Evolutionary conservation across 2,113 vertebrate genomes (phyloP).

Genomic region (Perca flavescens): DNA sequence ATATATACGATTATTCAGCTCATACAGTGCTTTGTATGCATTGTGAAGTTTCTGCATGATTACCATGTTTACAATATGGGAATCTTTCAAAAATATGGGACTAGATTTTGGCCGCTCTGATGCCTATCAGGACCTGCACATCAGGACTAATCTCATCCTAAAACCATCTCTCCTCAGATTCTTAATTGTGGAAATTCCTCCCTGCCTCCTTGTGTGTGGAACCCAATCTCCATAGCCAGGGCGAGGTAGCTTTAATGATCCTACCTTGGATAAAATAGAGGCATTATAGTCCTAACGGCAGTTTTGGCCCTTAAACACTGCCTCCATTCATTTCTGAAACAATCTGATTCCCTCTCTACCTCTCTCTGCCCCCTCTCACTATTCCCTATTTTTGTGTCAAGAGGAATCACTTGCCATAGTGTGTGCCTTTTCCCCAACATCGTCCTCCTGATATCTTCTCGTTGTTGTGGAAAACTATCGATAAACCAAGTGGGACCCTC

Average conservation of each 20-base stretch:
- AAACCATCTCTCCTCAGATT: conserved; percentile 80
- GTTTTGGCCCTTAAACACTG: conserved; percentile 82
- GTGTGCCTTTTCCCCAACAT: conserved; percentile 50
- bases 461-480: conserved; percentile 22
- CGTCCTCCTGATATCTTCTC: conserved; percentile 44
- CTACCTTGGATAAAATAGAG: conserved; percentile 79
- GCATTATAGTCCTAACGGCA: conserved; percentile 80
- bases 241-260: conserved; percentile 77
- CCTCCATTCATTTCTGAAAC: conserved; percentile 80
- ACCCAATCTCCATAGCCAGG: conserved; percentile 77
- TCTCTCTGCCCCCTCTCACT: conserved; percentile 59
- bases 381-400: conserved; percentile 54
- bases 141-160: conserved; percentile 57
- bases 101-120: conserved; percentile 24
- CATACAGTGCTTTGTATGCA: background rate
- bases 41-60: background rate
- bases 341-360: conserved; percentile 74
- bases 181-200: conserved; percentile 85
- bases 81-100: background rate
- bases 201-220: conserved; percentile 72
- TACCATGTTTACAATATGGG: background rate
- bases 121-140: conserved; percentile 5
- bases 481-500: conserved; percentile 37
- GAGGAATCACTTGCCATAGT: conserved; percentile 62
- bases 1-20: background rate